These are phyloP conservation scores for Temnothorax unifasciatus DNA, from an alignment of 2,888 invertebrate species.

Conservation along the genomic window DNA sequence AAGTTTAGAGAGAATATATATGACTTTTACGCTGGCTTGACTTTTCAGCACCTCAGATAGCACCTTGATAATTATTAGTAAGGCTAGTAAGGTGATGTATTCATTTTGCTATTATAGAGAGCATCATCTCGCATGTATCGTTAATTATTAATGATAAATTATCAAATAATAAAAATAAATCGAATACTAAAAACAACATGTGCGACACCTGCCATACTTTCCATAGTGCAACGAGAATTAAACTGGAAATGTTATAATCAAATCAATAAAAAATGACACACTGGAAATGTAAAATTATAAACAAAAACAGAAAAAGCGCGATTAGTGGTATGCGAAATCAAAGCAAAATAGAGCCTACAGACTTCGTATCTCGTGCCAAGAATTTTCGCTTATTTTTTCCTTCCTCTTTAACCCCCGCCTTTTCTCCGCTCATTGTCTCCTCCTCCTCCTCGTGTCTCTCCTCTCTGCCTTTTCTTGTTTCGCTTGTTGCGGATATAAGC, in stretches of 20 bases:
- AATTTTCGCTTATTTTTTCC: conserved; percentile 52
- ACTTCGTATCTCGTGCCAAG: conserved; percentile 58
- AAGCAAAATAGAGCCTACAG: conserved; percentile 46
- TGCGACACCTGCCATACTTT: background rate
- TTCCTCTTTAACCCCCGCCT: conserved; percentile 35
- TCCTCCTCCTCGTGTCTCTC: conserved; percentile 18
- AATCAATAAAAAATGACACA: background rate
- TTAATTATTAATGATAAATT: background rate
- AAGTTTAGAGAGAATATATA: conserved; percentile 26
- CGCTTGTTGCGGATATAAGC: conserved; percentile 81
- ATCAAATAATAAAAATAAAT: conserved; percentile 7
- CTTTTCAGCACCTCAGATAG: background rate
- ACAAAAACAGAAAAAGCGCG: background rate
- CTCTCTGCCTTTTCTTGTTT: conserved; percentile 60
- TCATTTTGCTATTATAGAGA: background rate
- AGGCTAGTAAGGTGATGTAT: background rate
- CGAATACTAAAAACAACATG: background rate
- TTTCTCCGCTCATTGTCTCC: conserved; percentile 23
- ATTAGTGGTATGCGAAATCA: conserved; percentile 5
- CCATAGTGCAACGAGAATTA: background rate
- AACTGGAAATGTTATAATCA: background rate
- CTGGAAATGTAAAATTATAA: background rate
- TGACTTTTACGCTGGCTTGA: background rate
- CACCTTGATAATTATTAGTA: conserved; percentile 7
- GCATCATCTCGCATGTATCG: background rate